Base-by-base conservation (phyloP, 1,140 invertebrate species). In the Neoseiulus cucumeris region DNA sequence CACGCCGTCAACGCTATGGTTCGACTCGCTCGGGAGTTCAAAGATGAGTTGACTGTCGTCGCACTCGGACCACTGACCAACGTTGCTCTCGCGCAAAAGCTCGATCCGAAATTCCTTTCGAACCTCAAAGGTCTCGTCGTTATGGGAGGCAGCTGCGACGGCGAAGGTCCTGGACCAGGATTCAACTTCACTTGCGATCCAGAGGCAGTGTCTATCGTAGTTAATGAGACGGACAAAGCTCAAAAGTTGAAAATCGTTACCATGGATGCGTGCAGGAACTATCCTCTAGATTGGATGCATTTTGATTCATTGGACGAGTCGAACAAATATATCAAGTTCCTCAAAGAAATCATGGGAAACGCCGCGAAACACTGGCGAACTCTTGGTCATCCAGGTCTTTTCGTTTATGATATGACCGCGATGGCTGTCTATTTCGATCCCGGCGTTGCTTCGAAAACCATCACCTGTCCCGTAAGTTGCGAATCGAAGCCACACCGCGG, bases 131-230 rank as follows among this genome's bases (percentile, higher is more conserved):
- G 75, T 44, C 68, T 83, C 22, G 75, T 77, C 14, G 75, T 83
- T 39, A 81, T 85, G 80, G 83, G 83, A 59, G 80, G 82, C 41
- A 83, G 79, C 68, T 70, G 69, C 67, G 41, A 66, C 75, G 80
- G 78, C 64, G 69, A 74, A 1, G 69, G 69, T 12, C 73, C 78
- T 0, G 77, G 78, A 12, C 75, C 80, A 0, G 84, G 86, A 73
- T 85, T 82, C 70, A 86, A 86, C 73, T 85, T 85, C 69, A 71
- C 72, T 18, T 70, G 73, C 64, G 84, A 85, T 70, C 83, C 83
- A 1, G 81, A 83, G 70, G 79, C 82, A 9, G 81, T 82, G 47
- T 75, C 82, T 71, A 82, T 87, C 42, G 80, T 86, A 17, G 73
- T 89, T 1, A 74, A 76, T 9, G 78, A 74, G 65, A 59, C 22